Conservation (phyloP, 2,113 vertebrate species). For the Chionomys nivalis region DNA sequence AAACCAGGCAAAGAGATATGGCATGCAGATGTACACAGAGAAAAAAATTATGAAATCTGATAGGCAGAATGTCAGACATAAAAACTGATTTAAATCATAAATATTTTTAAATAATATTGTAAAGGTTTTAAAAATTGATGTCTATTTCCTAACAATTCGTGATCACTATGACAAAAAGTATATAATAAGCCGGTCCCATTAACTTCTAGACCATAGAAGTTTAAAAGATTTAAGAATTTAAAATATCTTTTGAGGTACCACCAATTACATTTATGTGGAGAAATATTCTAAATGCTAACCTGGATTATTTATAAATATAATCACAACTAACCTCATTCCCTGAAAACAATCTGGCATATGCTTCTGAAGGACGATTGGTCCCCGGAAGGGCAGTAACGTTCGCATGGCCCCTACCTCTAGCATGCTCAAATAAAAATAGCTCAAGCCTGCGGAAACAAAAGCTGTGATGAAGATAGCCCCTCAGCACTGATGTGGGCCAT, state of each 20-base stretch:
- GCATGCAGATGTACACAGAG: not conserved
- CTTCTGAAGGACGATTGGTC: not conserved
- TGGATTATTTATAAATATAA: slow-evolving; percentile 39
- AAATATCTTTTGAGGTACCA: slow-evolving; percentile 18
- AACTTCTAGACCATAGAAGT: slow-evolving; percentile 25
- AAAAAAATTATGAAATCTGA: slow-evolving; percentile 9
- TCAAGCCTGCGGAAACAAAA: not conserved
- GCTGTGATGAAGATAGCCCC: not conserved
- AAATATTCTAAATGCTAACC: slow-evolving; percentile 24
- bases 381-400: not conserved
- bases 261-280: slow-evolving; percentile 8
- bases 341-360: slow-evolving; percentile 1
- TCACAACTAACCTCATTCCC: not conserved
- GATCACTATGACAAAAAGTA: not conserved
- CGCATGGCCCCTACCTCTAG: not conserved
- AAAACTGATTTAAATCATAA: not conserved
- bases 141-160: not conserved
- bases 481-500: not conserved
- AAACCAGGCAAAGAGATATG: slow-evolving; percentile 9
- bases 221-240: slow-evolving; percentile 36
- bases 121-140: not conserved
- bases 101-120: not conserved
- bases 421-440: slow-evolving; percentile 33
- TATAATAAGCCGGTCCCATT: not conserved
- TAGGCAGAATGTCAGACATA: not conserved